phyloP scores from a whole-genome alignment of 2,888 invertebrate species.

The Pterobdella sp. region DNA sequence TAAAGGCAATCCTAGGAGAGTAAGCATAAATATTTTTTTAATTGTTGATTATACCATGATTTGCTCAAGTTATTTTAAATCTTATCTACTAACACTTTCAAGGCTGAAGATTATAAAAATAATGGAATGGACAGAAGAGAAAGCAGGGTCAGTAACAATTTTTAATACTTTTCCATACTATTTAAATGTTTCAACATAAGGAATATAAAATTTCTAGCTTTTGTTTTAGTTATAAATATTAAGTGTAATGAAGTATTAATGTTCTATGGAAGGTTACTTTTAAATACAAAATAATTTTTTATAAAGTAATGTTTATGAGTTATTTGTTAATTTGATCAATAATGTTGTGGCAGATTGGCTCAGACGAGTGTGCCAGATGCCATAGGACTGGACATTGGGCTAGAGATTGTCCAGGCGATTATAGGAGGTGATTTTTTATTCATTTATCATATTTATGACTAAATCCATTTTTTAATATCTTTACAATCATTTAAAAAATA shows the following conservation, averaged over 20 bases:
- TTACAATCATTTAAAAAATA: neutral
- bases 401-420: constrained; percentile 50
- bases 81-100: neutral
- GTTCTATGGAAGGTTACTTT: neutral
- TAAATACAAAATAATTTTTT: neutral
- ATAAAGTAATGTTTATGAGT: neutral
- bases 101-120: constrained; percentile 5
- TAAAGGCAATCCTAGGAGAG: constrained; percentile 48
- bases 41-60: too few relatives aligned
- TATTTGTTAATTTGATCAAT: constrained; percentile 10
- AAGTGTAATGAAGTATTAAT: neutral
- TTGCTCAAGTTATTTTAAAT: too few relatives aligned
- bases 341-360: constrained; percentile 35
- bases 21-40: too few relatives aligned
- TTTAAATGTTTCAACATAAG: too few relatives aligned
- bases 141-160: constrained; percentile 4
- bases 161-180: too few relatives aligned
- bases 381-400: constrained; percentile 52
- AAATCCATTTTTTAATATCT: neutral
- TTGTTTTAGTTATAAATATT: neutral
- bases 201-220: neutral
- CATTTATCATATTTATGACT: neutral
- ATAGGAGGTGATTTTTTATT: constrained; percentile 36
- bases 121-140: neutral
- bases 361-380: constrained; percentile 52